phyloP scores from a whole-genome alignment of 1,140 invertebrate genomes.

The Oscheius sp. region DNA sequence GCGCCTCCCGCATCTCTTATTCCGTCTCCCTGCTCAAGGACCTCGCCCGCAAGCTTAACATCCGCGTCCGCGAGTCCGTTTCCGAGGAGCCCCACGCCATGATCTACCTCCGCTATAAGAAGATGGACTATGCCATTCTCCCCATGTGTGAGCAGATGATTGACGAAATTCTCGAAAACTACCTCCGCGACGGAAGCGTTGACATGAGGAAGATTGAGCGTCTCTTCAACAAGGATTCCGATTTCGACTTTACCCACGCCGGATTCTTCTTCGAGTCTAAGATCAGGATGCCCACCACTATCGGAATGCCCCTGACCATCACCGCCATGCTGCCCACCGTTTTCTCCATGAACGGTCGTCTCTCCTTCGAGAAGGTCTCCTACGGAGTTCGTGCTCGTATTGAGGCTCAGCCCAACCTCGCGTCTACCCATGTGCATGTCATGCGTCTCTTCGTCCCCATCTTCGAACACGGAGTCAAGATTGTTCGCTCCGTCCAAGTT shows the following conservation, averaged over 20 bases:
- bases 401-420: slow-evolving; percentile 32
- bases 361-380: slow-evolving; percentile 7
- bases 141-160: slow-evolving; percentile 27
- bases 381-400: slow-evolving; percentile 27
- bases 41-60: slow-evolving; percentile 19
- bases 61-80: slow-evolving; percentile 20
- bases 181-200: slow-evolving; percentile 36
- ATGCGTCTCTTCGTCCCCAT: slow-evolving; percentile 35
- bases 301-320: slow-evolving; percentile 44
- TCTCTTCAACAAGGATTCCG: slow-evolving; percentile 7
- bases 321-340: slow-evolving; percentile 32
- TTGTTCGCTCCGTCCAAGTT: slow-evolving; percentile 23
- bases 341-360: slow-evolving; percentile 22
- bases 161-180: slow-evolving; percentile 29
- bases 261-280: slow-evolving; percentile 19
- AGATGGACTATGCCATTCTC: slow-evolving; percentile 37
- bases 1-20: slow-evolving; percentile 4
- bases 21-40: slow-evolving; percentile 33
- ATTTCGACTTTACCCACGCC: slow-evolving; percentile 23
- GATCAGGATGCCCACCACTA: slow-evolving; percentile 43
- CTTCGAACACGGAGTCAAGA: slow-evolving; percentile 38
- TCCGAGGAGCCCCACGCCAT: slow-evolving; percentile 22
- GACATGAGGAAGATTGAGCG: slow-evolving; percentile 30
- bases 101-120: slow-evolving; percentile 40
- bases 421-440: slow-evolving; percentile 24